These are phyloP conservation scores for Delphinapterus leucas DNA, from an alignment of 2,113 vertebrate species.

Conservation along the genomic window DNA sequence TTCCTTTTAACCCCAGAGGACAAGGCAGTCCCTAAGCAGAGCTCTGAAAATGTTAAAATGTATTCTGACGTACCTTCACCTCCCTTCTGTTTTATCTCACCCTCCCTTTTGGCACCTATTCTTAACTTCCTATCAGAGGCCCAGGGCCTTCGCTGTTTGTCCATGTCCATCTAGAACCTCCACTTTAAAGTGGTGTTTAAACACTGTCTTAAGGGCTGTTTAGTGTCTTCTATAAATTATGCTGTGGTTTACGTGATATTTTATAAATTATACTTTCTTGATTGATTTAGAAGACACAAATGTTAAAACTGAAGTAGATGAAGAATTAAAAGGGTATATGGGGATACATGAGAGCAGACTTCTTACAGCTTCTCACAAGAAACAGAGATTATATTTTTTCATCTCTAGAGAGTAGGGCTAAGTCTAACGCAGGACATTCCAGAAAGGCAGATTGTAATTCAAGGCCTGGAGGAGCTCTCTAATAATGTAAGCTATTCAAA, in stretches of 20 bases:
- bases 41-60: background rate
- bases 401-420: background rate
- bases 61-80: background rate
- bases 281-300: background rate
- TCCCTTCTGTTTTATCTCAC: background rate
- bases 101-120: background rate
- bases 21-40: background rate
- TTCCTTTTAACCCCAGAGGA: background rate
- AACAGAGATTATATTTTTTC: background rate
- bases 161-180: background rate
- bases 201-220: background rate
- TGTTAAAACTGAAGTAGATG: background rate
- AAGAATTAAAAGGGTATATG: background rate
- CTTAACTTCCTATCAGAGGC: background rate
- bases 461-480: background rate
- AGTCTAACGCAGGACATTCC: background rate
- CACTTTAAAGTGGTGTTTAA: background rate
- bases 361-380: background rate
- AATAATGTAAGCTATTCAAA: background rate
- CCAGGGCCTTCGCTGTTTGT: background rate
- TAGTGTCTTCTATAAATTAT: background rate
- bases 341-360: background rate
- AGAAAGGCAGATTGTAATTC: background rate
- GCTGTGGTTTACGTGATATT: background rate
- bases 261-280: background rate